A percentile compares a stretch with the other conserved stretches of the same genome.
Conservation (phyloP, 2,797 vertebrate species). For the Tympanoctomys barrerae region DNA sequence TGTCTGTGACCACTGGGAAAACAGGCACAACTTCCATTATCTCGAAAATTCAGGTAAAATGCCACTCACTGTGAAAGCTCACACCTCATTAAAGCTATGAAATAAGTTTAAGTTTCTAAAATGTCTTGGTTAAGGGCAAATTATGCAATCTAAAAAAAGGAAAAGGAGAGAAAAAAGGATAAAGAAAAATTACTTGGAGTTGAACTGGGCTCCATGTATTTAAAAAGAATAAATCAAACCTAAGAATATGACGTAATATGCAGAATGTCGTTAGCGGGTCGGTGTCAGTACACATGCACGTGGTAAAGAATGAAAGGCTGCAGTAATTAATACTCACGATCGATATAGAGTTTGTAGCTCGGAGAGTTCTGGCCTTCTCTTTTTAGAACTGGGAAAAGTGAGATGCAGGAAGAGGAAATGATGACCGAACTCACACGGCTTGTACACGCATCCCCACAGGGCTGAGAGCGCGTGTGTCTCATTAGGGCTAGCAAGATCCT, state of each 20-base stretch:
- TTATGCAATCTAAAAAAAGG: background rate
- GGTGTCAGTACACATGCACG: fast-evolving
- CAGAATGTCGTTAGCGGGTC: background rate
- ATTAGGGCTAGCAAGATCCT: background rate
- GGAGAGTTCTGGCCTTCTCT: background rate
- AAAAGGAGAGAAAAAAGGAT: background rate
- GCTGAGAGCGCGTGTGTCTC: background rate
- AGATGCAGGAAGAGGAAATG: background rate
- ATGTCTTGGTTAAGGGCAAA: conserved; percentile 39
- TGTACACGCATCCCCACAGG: background rate
- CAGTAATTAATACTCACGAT: background rate
- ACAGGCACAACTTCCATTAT: conserved; percentile 75
- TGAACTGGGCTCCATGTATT: background rate
- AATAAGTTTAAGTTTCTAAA: conserved; percentile 4
- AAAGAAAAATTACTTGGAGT: conserved; percentile 39
- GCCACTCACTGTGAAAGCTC: conserved; percentile 77
- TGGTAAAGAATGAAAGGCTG: background rate
- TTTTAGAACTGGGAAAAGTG: background rate
- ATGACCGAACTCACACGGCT: no score
- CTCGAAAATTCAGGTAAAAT: conserved; percentile 77
- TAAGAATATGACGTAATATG: background rate
- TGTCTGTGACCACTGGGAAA: conserved; percentile 75
- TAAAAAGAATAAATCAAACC: background rate
- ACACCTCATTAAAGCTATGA: conserved; percentile 45
- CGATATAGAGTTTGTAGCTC: background rate